phyloP scores from a whole-genome alignment of 1,140 invertebrate species.

The Rhagoletis zephyria region DNA sequence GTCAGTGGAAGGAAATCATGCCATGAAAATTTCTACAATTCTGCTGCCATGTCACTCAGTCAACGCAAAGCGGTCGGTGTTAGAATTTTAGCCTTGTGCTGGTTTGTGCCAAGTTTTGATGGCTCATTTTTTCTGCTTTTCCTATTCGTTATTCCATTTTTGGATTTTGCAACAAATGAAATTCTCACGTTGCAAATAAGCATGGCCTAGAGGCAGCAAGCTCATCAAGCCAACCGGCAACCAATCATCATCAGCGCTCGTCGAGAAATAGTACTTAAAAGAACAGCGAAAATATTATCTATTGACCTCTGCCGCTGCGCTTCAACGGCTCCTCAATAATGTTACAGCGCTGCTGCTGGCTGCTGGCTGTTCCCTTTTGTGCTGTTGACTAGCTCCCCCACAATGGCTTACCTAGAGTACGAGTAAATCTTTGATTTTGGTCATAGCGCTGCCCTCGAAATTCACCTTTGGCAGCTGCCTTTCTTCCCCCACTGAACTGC shows the following conservation, averaged over 20 bases:
- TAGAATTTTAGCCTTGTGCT: background rate
- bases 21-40: background rate
- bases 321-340: conserved; percentile 38
- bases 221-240: too few species aligned
- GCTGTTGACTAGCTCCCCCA: background rate
- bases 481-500: conserved; percentile 12
- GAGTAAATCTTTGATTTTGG: background rate
- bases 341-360: background rate
- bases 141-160: background rate
- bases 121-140: background rate
- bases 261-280: background rate
- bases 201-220: background rate
- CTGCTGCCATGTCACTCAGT: background rate
- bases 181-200: conserved; percentile 39
- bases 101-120: background rate
- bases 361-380: background rate
- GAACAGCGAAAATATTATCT: conserved; percentile 24
- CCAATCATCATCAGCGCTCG: too few species aligned
- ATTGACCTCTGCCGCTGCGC: background rate
- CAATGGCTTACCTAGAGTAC: background rate
- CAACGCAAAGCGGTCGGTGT: background rate
- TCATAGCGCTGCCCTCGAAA: background rate
- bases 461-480: conserved; percentile 26
- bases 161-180: background rate
- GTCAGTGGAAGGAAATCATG: background rate